These are phyloP conservation scores for Notoglanidium macrostoma DNA, from an alignment of 2,797 vertebrate species.

Conservation along the genomic window DNA sequence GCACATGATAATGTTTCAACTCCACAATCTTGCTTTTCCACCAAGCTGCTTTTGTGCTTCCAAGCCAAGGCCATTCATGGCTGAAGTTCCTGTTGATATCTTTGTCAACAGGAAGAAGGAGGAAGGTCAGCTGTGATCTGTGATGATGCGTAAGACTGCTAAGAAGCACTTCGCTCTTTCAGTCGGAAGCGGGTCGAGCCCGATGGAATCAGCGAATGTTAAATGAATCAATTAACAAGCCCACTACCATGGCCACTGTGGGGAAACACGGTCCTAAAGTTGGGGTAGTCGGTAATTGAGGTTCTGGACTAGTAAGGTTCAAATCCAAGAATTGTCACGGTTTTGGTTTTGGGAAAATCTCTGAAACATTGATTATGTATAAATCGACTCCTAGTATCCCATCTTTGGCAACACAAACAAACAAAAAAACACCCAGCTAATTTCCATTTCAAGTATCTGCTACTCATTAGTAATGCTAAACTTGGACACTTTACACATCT, in stretches of 20 bases:
- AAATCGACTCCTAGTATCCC: not conserved
- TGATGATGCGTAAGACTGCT: not conserved
- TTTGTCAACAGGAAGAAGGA: slow-evolving; percentile 22
- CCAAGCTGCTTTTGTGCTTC: not conserved
- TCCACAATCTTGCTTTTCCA: not conserved
- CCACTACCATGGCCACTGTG: not conserved
- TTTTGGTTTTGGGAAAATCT: not conserved
- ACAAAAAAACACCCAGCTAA: not conserved
- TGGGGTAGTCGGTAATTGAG: not conserved
- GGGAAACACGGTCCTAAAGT: not conserved
- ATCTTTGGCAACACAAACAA: not conserved
- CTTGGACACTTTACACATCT: not conserved
- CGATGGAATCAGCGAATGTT: too few relatives aligned
- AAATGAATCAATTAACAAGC: not conserved
- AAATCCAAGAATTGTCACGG: not conserved
- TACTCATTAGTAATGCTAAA: not conserved
- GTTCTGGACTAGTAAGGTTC: not conserved
- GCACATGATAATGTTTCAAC: not conserved
- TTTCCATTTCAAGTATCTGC: not conserved
- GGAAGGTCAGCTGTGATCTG: slow-evolving; percentile 14
- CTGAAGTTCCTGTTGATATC: slow-evolving; percentile 33
- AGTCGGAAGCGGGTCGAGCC: not conserved
- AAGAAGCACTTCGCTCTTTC: not conserved
- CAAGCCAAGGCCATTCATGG: slow-evolving; percentile 31
- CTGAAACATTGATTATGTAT: not conserved